A percentile compares a stretch with the other conserved stretches of the same genome.
Conservation (phyloP, 2,113 vertebrate genomes). For the Austrofundulus limnaeus region DNA sequence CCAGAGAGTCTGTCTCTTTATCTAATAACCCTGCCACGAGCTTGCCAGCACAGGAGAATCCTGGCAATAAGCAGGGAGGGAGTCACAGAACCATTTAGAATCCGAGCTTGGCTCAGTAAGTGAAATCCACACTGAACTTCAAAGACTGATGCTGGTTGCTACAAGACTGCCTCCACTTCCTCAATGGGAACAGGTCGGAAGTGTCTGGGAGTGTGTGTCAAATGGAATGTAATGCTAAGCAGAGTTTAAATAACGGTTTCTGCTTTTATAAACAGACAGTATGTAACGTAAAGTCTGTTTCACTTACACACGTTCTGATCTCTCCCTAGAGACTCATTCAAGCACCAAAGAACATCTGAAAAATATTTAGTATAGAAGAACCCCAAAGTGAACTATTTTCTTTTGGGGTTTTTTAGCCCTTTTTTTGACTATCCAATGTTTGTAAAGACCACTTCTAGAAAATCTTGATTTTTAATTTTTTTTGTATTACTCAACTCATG, state of each 20-base stretch:
- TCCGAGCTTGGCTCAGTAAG: slow-evolving; percentile 61
- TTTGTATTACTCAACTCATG: neutral
- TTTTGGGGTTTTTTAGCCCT: slow-evolving; percentile 1
- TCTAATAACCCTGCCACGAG: slow-evolving; percentile 74
- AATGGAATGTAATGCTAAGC: slow-evolving; percentile 60
- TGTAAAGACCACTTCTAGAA: neutral
- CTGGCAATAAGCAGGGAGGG: slow-evolving; percentile 65
- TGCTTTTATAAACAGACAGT: slow-evolving; percentile 43
- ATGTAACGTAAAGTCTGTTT: slow-evolving; percentile 58
- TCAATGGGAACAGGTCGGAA: slow-evolving; percentile 59
- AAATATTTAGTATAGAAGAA: slow-evolving; percentile 25
- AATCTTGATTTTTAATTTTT: neutral
- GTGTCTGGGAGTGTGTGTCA: slow-evolving; percentile 55
- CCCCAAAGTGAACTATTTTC: slow-evolving; percentile 20
- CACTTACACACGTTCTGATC: slow-evolving; percentile 53
- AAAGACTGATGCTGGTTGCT: slow-evolving; percentile 57
- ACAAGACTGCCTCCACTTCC: slow-evolving; percentile 49
- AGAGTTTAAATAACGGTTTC: slow-evolving; percentile 51
- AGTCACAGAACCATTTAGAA: slow-evolving; percentile 66
- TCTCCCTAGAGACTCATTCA: slow-evolving; percentile 44
- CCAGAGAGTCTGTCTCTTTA: slow-evolving; percentile 77
- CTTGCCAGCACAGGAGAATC: slow-evolving; percentile 71
- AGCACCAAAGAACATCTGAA: slow-evolving; percentile 34
- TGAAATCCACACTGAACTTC: slow-evolving; percentile 69
- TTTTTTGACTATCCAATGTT: too few species aligned